Base-by-base conservation (phyloP, 2,113 vertebrate genomes). In the Colinus virginianus region DNA sequence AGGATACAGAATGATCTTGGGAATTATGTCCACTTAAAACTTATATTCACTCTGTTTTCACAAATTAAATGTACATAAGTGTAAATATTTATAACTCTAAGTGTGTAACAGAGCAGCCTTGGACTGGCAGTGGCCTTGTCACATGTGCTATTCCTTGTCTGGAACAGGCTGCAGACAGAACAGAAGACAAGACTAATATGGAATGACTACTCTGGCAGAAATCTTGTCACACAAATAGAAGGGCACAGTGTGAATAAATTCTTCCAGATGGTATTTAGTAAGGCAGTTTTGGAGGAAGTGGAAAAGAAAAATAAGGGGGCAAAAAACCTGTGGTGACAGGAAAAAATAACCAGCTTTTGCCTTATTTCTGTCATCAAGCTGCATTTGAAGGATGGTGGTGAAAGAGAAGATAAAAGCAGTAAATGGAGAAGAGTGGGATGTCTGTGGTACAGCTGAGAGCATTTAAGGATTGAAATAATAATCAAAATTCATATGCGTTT, bases 261-360 rank as follows among this genome's bases (percentile, higher is more conserved):
- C 30, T 86, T 88, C 63, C 88, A 86, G 63, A 58, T 63, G 55
- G 72, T 86, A 26, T 92, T 30, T 36, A 66, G 59, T 86, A 83
- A 83, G 14, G 26, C 30, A 58, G 72, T 66, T 53, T 69, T 56
- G 40, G 68, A 93, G 40, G 13, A 81, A 58, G 21, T 72, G 13
- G 55, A 34, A 45, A 79, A 62, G 12, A 77, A 91, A 90, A 90
- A 80, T 42, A 62, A 40, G 42, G 42, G 42, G 30, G 28, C 64
- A 90, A 42, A 66, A 51, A 72, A 80, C 6, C 7, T 58, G 5
- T 3, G 13, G 18, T 74, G 15, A 58, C 23, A 61, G 18, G 11
- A 13, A 36, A 68, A 89, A 82, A 42, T 46, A 84, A 91, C 43
- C 4, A 66, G 71, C 10, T 69, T 93, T 91, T 63, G 63, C 13